Evolutionary conservation across 2,797 vertebrate species (phyloP).

Genomic region (Syncerus caffer): DNA sequence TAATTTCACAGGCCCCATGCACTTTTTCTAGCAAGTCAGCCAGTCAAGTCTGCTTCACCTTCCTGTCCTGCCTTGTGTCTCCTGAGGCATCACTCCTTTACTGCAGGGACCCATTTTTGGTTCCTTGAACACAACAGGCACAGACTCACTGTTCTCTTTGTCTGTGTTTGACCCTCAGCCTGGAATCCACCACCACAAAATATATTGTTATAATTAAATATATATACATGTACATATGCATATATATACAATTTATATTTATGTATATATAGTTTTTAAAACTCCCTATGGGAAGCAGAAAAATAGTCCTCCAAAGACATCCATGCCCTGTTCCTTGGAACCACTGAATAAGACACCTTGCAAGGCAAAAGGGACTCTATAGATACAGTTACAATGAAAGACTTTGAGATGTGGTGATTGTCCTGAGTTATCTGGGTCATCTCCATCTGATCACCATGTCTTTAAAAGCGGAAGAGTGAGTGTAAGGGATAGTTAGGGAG

Average conservation of each 20-base stretch:
- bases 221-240: not conserved
- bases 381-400: not conserved
- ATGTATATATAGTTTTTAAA: not conserved
- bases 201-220: not conserved
- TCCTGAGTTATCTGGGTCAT: not conserved
- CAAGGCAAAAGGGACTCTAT: not conserved
- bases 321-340: not conserved
- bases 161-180: not conserved
- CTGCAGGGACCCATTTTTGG: not conserved
- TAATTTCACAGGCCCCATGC: not conserved
- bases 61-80: not conserved
- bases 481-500: not conserved
- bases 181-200: not conserved
- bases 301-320: not conserved
- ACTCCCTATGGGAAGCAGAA: not conserved
- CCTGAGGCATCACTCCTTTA: fast-evolving
- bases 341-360: not conserved
- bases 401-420: not conserved
- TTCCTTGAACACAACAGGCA: not conserved
- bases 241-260: not conserved
- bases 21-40: not conserved
- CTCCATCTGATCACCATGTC: not conserved
- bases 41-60: not conserved
- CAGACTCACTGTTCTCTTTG: not conserved
- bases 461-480: not conserved